Conservation (phyloP, 2,888 invertebrate species). For the Petrolisthes cinctipes region DNA sequence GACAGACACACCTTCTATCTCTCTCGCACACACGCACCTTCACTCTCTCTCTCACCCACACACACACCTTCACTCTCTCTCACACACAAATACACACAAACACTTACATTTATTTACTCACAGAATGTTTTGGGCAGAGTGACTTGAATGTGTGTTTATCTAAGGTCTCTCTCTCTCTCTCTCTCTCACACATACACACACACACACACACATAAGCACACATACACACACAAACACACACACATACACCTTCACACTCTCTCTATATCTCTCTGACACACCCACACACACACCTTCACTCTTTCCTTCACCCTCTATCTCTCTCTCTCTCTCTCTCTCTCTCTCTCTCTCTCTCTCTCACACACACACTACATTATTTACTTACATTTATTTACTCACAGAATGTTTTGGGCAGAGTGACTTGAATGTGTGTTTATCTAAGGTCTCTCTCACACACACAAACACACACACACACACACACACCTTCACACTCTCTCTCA, state of each 20-base stretch:
- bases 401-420: conserved; percentile 71
- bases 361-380: not conserved
- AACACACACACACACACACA: no score
- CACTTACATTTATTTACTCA: no score
- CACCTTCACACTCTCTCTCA: no score
- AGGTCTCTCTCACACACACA: conserved; percentile 66
- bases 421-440: conserved; percentile 71
- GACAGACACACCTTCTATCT: no score
- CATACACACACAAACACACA: no score
- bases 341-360: not conserved
- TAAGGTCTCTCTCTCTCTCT: conserved; percentile 66
- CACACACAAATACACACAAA: no score
- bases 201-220: no score
- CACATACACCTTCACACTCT: not conserved
- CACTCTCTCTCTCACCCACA: not conserved
- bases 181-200: no score
- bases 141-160: conserved; percentile 71
- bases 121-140: conserved; percentile 71
- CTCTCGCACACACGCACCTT: not conserved
- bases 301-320: no score
- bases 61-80: not conserved
- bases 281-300: not conserved
- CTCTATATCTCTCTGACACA: no score
- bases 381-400: conserved; percentile 66
- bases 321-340: no score